These are phyloP conservation scores for Philereme vetulata DNA, from an alignment of 2,888 invertebrate species.

Conservation along the genomic window DNA sequence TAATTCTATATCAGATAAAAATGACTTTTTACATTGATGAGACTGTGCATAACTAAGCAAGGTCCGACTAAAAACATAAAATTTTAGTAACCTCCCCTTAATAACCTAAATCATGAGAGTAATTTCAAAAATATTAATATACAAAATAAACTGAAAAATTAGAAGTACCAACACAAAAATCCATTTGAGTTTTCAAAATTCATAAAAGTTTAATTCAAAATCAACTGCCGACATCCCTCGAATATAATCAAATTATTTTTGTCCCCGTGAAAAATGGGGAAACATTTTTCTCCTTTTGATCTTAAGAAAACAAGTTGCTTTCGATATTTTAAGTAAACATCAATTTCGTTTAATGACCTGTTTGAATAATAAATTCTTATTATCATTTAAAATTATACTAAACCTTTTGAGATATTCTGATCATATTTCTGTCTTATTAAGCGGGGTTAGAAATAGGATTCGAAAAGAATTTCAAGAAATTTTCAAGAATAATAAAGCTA, in stretches of 20 bases:
- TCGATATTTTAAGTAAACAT: constrained; percentile 65
- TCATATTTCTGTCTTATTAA: constrained; percentile 51
- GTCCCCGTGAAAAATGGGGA: constrained; percentile 71
- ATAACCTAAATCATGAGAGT: too few relatives aligned
- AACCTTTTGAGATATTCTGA: constrained; percentile 34
- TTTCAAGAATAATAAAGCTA: too few relatives aligned
- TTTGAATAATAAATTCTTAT: constrained; percentile 49
- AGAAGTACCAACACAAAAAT: constrained; percentile 64
- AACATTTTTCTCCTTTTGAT: constrained; percentile 70
- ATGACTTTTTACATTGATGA: too few relatives aligned
- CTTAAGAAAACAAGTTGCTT: constrained; percentile 61
- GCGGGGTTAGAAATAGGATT: constrained; percentile 11
- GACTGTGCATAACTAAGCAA: too few relatives aligned
- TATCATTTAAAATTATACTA: constrained; percentile 47
- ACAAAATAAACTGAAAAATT: constrained; percentile 42
- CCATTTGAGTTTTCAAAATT: constrained; percentile 66
- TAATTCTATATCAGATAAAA: too few relatives aligned
- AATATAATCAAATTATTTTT: constrained; percentile 73
- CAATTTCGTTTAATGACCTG: constrained; percentile 63
- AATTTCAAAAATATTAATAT: too few relatives aligned
- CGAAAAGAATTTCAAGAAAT: too few relatives aligned
- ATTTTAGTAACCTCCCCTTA: too few relatives aligned
- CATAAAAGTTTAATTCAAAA: constrained; percentile 71
- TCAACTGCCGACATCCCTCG: constrained; percentile 64
- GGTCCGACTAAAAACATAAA: too few relatives aligned